These are phyloP conservation scores for Dissostichus mawsoni DNA, from an alignment of 2,113 vertebrate genomes.

Conservation along the genomic window DNA sequence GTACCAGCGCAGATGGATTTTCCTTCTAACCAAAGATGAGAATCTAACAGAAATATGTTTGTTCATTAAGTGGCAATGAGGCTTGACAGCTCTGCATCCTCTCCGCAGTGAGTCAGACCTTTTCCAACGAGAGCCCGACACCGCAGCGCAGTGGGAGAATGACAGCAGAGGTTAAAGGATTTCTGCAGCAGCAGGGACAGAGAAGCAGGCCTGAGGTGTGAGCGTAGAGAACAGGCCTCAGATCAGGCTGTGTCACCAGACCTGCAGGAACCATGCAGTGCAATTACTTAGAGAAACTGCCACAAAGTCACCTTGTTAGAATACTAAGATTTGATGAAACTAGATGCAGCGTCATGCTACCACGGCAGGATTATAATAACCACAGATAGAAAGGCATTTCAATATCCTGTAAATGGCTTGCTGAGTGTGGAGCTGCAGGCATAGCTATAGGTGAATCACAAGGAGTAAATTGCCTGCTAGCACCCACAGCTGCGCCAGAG, in stretches of 20 bases:
- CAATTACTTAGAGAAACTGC: slow-evolving; percentile 52
- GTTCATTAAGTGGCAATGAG: slow-evolving; percentile 80
- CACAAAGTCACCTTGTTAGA: slow-evolving; percentile 72
- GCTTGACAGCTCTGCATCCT: slow-evolving; percentile 71
- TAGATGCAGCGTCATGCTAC: slow-evolving; percentile 34
- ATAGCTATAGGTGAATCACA: slow-evolving; percentile 52
- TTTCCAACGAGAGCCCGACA: slow-evolving; percentile 36
- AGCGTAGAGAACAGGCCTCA: slow-evolving; percentile 51
- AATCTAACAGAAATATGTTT: slow-evolving; percentile 76
- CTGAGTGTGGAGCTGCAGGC: slow-evolving; percentile 30
- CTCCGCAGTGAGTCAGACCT: slow-evolving; percentile 59
- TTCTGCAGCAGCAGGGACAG: slow-evolving; percentile 66
- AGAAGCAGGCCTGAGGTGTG: slow-evolving; percentile 45
- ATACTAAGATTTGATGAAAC: slow-evolving; percentile 33
- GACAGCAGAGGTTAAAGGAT: slow-evolving; percentile 79
- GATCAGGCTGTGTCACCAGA: slow-evolving; percentile 49
- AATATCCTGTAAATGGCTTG: slow-evolving; percentile 42
- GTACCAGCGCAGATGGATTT: slow-evolving; percentile 65
- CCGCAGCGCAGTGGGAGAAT: slow-evolving; percentile 57
- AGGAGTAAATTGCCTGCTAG: slow-evolving; percentile 52
- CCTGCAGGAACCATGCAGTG: slow-evolving; percentile 56
- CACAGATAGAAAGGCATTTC: slow-evolving; percentile 22
- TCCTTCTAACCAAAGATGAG: slow-evolving; percentile 57
- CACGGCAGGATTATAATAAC: slow-evolving; percentile 50
- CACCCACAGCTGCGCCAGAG: slow-evolving; percentile 39